These are phyloP conservation scores for Acridotheres tristis DNA, from an alignment of 2,797 vertebrate species.

Conservation along the genomic window DNA sequence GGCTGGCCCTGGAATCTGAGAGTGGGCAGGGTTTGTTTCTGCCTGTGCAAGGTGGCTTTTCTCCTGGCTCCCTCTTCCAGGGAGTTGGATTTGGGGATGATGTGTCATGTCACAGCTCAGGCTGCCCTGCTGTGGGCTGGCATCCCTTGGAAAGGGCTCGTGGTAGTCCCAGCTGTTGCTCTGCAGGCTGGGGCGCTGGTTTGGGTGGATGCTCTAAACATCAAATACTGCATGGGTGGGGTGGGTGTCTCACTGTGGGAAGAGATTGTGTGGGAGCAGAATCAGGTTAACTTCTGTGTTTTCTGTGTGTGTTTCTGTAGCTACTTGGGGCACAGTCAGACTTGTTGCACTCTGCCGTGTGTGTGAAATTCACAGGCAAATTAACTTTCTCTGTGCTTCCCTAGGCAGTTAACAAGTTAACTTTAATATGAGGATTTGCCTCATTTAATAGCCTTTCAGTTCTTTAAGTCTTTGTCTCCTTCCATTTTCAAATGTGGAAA, in stretches of 20 bases:
- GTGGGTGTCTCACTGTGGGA: not conserved
- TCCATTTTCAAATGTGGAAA: not conserved
- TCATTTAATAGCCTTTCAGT: not conserved
- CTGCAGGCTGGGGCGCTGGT: not conserved
- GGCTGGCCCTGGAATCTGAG: not conserved
- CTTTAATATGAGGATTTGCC: not conserved
- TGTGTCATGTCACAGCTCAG: not conserved
- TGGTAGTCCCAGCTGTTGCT: not conserved
- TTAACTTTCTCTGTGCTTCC: not conserved
- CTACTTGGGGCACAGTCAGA: not conserved
- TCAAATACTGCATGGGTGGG: not conserved
- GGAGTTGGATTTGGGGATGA: not conserved
- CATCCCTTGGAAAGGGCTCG: no score
- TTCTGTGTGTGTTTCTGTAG: not conserved
- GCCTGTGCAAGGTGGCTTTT: not conserved
- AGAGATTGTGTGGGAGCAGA: not conserved
- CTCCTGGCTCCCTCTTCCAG: not conserved
- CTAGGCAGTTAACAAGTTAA: not conserved
- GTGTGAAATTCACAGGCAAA: fast-evolving
- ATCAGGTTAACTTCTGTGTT: not conserved
- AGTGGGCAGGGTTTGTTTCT: not conserved
- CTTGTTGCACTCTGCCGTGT: not conserved
- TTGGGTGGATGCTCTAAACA: not conserved
- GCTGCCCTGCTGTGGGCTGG: not conserved
- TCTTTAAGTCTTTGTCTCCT: not conserved